These are phyloP conservation scores for Neoaliturus tenellus DNA, from an alignment of 2,888 invertebrate species.

Conservation along the genomic window DNA sequence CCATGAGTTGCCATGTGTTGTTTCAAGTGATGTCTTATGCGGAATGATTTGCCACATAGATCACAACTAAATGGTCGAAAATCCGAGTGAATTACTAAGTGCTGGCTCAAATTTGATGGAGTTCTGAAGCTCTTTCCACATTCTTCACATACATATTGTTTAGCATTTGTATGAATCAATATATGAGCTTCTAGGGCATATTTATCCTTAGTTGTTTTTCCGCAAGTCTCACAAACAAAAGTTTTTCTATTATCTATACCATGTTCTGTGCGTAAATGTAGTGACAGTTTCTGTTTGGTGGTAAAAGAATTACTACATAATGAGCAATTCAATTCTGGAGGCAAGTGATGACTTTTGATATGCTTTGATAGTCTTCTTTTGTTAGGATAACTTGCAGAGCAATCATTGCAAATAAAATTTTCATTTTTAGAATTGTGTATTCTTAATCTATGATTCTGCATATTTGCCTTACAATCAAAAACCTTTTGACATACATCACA, in stretches of 20 bases:
- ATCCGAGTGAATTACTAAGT: not conserved
- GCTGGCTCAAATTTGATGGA: not conserved
- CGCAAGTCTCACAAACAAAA: constrained; percentile 7
- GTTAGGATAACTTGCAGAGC: not conserved
- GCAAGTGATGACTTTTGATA: not conserved
- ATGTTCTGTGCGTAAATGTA: not conserved
- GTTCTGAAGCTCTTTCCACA: no score
- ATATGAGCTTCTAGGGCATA: not conserved
- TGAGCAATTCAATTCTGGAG: not conserved
- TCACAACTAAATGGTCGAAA: no score
- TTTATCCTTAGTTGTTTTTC: not conserved
- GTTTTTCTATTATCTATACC: no score
- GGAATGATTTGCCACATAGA: no score
- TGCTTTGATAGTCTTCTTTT: not conserved
- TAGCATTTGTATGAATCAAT: not conserved
- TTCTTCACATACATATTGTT: no score
- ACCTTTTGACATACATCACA: no score
- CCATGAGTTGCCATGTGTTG: constrained; percentile 14
- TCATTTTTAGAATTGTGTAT: not conserved
- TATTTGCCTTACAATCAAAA: not conserved
- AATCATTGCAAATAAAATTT: not conserved
- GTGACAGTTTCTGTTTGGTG: not conserved
- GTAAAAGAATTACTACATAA: not conserved
- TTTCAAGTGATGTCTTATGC: no score
- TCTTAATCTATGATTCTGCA: not conserved